Evolutionary conservation across 1,140 invertebrate genomes (phyloP).

Genomic region (Caenorhabditis latens): DNA sequence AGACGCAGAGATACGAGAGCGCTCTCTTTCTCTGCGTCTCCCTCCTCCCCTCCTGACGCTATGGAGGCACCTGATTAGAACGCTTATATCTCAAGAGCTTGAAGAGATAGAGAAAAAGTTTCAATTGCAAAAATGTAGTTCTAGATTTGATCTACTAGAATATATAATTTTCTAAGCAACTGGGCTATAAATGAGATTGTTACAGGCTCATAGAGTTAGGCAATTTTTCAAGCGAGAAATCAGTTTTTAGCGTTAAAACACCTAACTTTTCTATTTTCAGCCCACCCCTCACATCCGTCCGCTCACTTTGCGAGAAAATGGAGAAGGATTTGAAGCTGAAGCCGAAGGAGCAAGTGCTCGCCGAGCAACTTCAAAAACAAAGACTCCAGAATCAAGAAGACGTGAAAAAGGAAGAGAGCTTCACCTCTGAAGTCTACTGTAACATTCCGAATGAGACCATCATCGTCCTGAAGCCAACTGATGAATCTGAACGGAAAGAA

Average conservation of each 20-base stretch:
- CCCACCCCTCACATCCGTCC: background rate
- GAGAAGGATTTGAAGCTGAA: background rate
- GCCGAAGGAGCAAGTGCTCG: background rate
- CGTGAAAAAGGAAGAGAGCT: background rate
- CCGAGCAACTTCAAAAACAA: background rate
- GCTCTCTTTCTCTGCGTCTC: too few relatives aligned
- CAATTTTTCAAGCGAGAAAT: background rate
- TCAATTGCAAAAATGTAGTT: too few relatives aligned
- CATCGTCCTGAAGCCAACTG: background rate
- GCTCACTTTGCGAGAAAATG: conserved; percentile 8
- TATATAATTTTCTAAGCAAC: too few relatives aligned
- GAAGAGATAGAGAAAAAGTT: too few relatives aligned
- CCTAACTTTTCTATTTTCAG: background rate
- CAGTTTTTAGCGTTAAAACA: background rate
- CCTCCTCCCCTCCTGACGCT: too few relatives aligned
- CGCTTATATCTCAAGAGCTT: too few relatives aligned
- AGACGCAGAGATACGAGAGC: too few relatives aligned
- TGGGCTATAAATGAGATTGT: too few relatives aligned
- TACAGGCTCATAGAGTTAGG: background rate
- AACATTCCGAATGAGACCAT: background rate
- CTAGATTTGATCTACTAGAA: too few relatives aligned
- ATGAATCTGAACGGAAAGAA: background rate
- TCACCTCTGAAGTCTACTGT: background rate
- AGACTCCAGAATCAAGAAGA: background rate
- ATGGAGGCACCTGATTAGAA: too few relatives aligned